Base-by-base conservation (phyloP, 2,113 vertebrate species). In the Paracanthobrama guichenoti region DNA sequence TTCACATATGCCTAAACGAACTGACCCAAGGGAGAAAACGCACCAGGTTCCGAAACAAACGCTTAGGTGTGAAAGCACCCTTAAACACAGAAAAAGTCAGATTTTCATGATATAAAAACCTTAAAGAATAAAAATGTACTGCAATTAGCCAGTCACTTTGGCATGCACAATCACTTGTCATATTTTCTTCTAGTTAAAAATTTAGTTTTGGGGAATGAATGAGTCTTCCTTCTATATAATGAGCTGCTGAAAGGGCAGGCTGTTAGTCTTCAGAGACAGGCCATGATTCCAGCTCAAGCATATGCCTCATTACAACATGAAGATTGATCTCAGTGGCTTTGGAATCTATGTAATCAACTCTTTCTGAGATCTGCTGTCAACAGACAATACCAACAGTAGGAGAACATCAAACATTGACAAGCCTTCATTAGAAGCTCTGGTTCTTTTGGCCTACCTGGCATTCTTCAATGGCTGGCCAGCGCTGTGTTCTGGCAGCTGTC, bases 331-430 rank as follows among this genome's bases (percentile, higher is more conserved):
- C 50, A 22, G 67, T 78, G 76, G 74, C 72, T 69, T 81, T 86
- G 71, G 77, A 81, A 84, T 88, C 62, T 35, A 55, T 72, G 31
- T 76, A 86, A 84, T 78, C 79, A 81, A 75, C 59, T 59, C 44
- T 60, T 76, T 72, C 62, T 79, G 44, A 85, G 53, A 57, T 74
- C 39, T 81, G 81, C 69, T 84, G 78, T 76, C 77, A 81, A 66
- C 28, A 42, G 71, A 72, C 62, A 83, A 77, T 59, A 74, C 24
- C 55, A 82, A 71, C 28, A 60, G 18, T 72, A 78, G 77, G 35
- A 74, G 44, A 39, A 86, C 84, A 84, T 89, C 84, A 86, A 85
- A 87, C 71, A 81, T 62, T 24, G 75, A 85, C 55, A 50, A 78
- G 59, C 55, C 66, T 81, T 55, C 77, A 53, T 83, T 72, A 79